Evolutionary conservation across 2,888 invertebrate species (phyloP).

Genomic region (Ochropleura leucogaster): DNA sequence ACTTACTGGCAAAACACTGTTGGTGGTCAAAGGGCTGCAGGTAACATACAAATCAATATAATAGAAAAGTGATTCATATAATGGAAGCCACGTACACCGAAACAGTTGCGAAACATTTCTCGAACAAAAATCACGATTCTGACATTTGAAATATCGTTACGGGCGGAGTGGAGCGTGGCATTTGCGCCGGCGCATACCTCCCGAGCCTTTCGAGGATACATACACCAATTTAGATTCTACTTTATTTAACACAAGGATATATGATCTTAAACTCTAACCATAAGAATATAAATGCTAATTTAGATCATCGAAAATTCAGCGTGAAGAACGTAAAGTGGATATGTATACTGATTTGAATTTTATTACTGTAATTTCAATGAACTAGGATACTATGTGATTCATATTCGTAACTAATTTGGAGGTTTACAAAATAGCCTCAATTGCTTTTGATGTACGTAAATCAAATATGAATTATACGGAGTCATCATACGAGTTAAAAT

Average conservation of each 20-base stretch:
- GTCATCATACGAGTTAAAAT: neutral
- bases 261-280: conserved; percentile 32
- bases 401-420: conserved; percentile 45
- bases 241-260: conserved; percentile 43
- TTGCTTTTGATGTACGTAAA: conserved; percentile 18
- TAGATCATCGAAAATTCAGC: conserved; percentile 15
- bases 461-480: conserved; percentile 29
- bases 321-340: conserved; percentile 32
- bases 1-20: conserved; percentile 2
- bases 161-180: conserved; percentile 85
- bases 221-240: conserved; percentile 59
- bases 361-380: conserved; percentile 58
- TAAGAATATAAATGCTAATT: conserved; percentile 37
- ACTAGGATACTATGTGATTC: conserved; percentile 37
- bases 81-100: conserved; percentile 52
- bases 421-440: conserved; percentile 22
- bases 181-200: conserved; percentile 83
- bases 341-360: conserved; percentile 52
- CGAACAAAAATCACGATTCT: conserved; percentile 88
- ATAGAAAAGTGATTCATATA: conserved; percentile 57
- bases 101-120: conserved; percentile 84
- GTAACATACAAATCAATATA: conserved; percentile 17
- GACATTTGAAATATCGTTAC: conserved; percentile 87
- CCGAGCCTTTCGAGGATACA: conserved; percentile 72
- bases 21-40: conserved; percentile 16